These are phyloP conservation scores for Drosophila pectinifera DNA, from an alignment of 1,140 invertebrate species.

Conservation along the genomic window DNA sequence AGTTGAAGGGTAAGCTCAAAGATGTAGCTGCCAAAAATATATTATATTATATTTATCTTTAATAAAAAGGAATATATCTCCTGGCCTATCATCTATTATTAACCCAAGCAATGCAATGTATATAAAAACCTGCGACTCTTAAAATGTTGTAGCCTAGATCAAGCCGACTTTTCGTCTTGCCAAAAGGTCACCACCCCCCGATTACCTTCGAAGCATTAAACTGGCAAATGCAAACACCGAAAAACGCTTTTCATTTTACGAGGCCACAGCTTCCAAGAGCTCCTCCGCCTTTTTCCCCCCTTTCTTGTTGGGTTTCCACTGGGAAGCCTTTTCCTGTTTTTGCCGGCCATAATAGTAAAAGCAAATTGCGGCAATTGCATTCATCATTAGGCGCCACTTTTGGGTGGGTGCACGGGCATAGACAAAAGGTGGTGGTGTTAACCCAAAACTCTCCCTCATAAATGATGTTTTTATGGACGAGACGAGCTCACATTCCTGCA, in stretches of 20 bases:
- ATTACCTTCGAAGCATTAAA: constrained; percentile 39
- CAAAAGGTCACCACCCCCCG: constrained; percentile 43
- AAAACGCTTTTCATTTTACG: constrained; percentile 65
- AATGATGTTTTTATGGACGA: constrained; percentile 77
- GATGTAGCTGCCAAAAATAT: too few species aligned
- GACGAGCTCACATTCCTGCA: constrained; percentile 70
- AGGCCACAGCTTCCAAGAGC: constrained; percentile 26
- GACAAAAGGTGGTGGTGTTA: constrained; percentile 43
- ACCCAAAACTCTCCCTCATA: constrained; percentile 44
- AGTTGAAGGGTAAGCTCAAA: too few species aligned
- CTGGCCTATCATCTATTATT: background rate
- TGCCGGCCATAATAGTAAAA: constrained; percentile 64
- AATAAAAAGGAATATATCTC: too few species aligned
- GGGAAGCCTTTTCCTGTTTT: constrained; percentile 42
- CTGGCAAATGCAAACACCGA: constrained; percentile 60
- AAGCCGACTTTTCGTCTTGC: constrained; percentile 40
- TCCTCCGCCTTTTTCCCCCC: background rate
- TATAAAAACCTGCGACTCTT: too few species aligned
- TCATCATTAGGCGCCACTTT: constrained; percentile 71
- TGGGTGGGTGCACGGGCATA: constrained; percentile 11
- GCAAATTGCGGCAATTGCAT: constrained; percentile 76
- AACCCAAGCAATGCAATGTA: background rate
- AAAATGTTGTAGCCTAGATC: background rate
- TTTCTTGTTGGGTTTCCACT: constrained; percentile 10
- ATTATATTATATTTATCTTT: too few species aligned